Percentiles rank a stretch among this genome's conserved stretches.
Conservation (phyloP, 2,113 vertebrate genomes). For the Perognathus longimembris region DNA sequence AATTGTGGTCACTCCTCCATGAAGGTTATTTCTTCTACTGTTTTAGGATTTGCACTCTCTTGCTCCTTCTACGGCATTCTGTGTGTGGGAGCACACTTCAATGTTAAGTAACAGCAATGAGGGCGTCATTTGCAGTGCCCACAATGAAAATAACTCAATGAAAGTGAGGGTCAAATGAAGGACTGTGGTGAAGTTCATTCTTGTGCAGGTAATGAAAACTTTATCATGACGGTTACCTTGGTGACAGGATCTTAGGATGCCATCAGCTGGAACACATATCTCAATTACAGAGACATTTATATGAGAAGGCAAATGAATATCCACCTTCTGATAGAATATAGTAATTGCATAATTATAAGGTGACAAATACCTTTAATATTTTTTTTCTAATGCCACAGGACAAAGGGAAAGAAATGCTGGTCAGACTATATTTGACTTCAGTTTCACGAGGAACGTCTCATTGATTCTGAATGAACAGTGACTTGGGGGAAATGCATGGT, state of each 20-base stretch:
- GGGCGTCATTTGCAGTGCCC: neutral
- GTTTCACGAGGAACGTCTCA: neutral
- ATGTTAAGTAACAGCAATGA: neutral
- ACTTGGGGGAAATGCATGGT: neutral
- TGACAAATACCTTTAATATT: neutral
- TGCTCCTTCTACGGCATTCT: neutral
- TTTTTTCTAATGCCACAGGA: neutral
- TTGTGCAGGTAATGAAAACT: neutral
- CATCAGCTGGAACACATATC: neutral
- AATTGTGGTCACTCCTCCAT: neutral
- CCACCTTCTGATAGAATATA: neutral
- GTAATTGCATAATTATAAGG: neutral
- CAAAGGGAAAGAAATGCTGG: neutral
- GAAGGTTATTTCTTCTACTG: neutral
- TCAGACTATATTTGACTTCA: neutral
- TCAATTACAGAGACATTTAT: neutral
- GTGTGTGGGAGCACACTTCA: neutral
- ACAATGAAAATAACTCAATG: neutral
- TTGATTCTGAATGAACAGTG: slow-evolving; percentile 2
- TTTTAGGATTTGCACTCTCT: neutral
- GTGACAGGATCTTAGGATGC: neutral
- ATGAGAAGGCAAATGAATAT: neutral
- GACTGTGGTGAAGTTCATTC: neutral
- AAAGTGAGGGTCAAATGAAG: neutral
- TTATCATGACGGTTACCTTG: neutral